Base-by-base conservation (phyloP, 2,797 vertebrate genomes). In the Gila robusta region DNA sequence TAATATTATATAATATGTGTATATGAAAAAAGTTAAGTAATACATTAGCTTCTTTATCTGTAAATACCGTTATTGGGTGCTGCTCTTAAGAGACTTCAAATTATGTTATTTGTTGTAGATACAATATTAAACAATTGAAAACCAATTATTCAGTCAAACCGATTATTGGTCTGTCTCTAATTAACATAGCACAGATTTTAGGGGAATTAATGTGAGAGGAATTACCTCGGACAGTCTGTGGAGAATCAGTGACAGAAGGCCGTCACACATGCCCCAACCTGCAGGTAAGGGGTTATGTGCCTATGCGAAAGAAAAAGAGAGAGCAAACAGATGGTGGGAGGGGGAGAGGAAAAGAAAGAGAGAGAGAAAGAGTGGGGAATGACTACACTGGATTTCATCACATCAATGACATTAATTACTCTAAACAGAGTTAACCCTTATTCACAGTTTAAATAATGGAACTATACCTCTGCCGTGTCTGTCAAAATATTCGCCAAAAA, bases 201-300 rank as follows among this genome's bases (percentile, higher is more conserved):
- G 23, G 37, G 78, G 21, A 86, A 82, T 81, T 83, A 83, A 76
- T 0, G 59, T 28, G 6, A 44, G 7, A 81, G 47, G 3, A 86
- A 92, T 92, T 87, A 96, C 96, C 96, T 98, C 93, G 49, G 90
- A 92, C 80, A 99, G 89, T 0, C 93, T 88, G 89, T 96, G 94
- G 26, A 95, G 89, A 56, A 98, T 90, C 87, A 98, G 92, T 88
- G 93, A 94, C 73, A 98, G 91, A 32, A 97, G 88, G 23, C 97
- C 97, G 0, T 99, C 97, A 0, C 95, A 97, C 86, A 96, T 91
- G 66, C 97, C 97, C 92, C 95, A 95, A 89, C 94, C 95, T 64
- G 92, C 64, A 2, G 96, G 96, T 0, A 92, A 93, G 12, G 95
- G 90, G 54, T 96, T 21, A 6, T 89, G 92, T 26, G 91, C 81